A percentile compares a stretch with the other conserved stretches of the same genome.
phyloP scores from a whole-genome alignment of 2,113 vertebrate genomes.

The Uria lomvia region DNA sequence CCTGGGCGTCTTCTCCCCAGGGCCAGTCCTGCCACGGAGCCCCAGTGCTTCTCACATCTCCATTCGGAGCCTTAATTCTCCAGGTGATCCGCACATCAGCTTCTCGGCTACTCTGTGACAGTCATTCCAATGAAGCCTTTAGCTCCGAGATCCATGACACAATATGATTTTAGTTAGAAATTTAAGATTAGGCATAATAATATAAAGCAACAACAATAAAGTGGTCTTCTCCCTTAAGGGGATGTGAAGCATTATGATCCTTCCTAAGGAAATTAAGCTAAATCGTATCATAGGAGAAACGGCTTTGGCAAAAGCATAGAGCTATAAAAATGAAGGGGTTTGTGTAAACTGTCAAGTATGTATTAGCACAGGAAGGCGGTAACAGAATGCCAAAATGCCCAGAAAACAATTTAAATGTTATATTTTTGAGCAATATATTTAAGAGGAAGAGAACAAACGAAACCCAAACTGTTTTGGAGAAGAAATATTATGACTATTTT shows the following conservation, averaged over 20 bases:
- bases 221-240: not conserved
- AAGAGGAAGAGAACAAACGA: not conserved
- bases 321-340: not conserved
- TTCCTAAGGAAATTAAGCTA: not conserved
- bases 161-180: not conserved
- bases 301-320: not conserved
- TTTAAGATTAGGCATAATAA: not conserved
- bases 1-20: rapidly evolving
- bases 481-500: not conserved
- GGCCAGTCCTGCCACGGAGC: not conserved
- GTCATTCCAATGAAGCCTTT: not conserved
- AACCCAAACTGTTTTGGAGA: not conserved
- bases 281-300: not conserved
- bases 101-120: not conserved
- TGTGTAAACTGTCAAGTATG: not conserved
- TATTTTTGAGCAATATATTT: not conserved
- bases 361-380: not conserved
- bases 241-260: not conserved
- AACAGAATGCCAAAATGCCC: not conserved
- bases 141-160: rapidly evolving
- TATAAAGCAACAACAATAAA: not conserved
- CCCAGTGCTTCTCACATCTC: not conserved
- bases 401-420: not conserved
- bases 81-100: not conserved
- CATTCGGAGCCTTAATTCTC: not conserved